Percentiles rank a stretch among this genome's conserved stretches.
Evolutionary conservation across 35 echinoderm and acorn worm genomes (phyloP).

Genomic region (Heliocidaris tuberculata): DNA sequence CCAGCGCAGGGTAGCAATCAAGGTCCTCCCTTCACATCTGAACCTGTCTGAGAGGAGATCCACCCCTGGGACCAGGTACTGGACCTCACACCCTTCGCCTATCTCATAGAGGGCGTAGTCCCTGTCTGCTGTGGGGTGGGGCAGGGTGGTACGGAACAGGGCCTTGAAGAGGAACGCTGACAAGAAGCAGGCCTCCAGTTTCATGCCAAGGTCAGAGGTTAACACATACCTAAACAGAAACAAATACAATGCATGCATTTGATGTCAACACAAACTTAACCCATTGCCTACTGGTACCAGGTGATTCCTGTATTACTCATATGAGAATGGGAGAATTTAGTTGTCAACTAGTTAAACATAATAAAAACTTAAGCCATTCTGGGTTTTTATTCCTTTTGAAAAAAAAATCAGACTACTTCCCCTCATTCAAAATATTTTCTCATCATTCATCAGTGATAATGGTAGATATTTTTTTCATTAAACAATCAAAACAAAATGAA

Average conservation of each 20-base stretch:
- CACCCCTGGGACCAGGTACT: slow-evolving; percentile 92
- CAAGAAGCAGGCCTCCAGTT: slow-evolving; percentile 92
- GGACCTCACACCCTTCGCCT: slow-evolving; percentile 94
- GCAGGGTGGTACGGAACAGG: slow-evolving; percentile 85
- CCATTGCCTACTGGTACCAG: too few relatives aligned
- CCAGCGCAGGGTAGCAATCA: slow-evolving; percentile 91
- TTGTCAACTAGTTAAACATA: background rate
- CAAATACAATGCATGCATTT: background rate
- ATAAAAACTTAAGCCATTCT: background rate
- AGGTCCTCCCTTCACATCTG: slow-evolving; percentile 89
- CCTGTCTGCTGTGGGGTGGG: slow-evolving; percentile 86
- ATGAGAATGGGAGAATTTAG: too few relatives aligned
- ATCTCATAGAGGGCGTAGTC: slow-evolving; percentile 99
- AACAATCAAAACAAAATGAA: background rate
- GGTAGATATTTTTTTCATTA: background rate
- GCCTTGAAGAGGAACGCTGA: slow-evolving; percentile 95
- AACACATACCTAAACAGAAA: slow-evolving; percentile 72
- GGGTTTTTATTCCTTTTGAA: background rate
- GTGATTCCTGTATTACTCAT: too few relatives aligned
- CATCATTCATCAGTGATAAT: background rate
- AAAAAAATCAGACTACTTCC: background rate
- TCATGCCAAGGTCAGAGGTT: slow-evolving; percentile 91
- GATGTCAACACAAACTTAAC: background rate
- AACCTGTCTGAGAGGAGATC: slow-evolving; percentile 90
- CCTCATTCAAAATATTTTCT: background rate